Evolutionary conservation across 2,888 invertebrate species (phyloP).

Genomic region (Ectemnius cavifrons): DNA sequence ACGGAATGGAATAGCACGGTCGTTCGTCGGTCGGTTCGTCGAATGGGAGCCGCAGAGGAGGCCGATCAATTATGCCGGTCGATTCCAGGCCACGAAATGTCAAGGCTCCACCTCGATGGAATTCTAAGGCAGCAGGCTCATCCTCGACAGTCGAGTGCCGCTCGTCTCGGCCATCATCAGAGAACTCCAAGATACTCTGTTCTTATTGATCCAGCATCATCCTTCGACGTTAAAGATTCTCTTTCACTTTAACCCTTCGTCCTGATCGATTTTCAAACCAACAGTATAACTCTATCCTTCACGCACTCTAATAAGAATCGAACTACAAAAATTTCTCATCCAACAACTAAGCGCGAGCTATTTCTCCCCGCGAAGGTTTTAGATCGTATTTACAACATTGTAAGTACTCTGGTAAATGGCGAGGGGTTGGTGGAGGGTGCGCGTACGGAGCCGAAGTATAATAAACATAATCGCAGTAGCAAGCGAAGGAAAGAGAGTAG

Average conservation of each 20-base stretch:
- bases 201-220: slow-evolving; percentile 39
- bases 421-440: slow-evolving; percentile 54
- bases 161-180: slow-evolving; percentile 23
- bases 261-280: slow-evolving; percentile 32
- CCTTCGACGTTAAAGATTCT: slow-evolving; percentile 40
- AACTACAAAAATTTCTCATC: background rate
- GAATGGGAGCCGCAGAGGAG: slow-evolving; percentile 67
- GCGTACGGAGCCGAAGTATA: slow-evolving; percentile 64
- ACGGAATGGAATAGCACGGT: slow-evolving; percentile 57
- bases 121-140: slow-evolving; percentile 64
- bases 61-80: slow-evolving; percentile 69
- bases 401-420: slow-evolving; percentile 45
- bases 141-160: slow-evolving; percentile 45
- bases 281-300: too few relatives aligned
- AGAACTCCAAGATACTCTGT: too few relatives aligned
- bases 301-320: background rate
- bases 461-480: slow-evolving; percentile 75
- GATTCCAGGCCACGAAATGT: slow-evolving; percentile 72
- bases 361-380: background rate
- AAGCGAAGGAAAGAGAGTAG: slow-evolving; percentile 65
- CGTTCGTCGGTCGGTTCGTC: slow-evolving; percentile 65
- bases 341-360: background rate
- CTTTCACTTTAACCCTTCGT: slow-evolving; percentile 15
- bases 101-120: slow-evolving; percentile 69
- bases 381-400: slow-evolving; percentile 28